phyloP scores from a whole-genome alignment of 1,140 invertebrate species.

The Sipha flava region DNA sequence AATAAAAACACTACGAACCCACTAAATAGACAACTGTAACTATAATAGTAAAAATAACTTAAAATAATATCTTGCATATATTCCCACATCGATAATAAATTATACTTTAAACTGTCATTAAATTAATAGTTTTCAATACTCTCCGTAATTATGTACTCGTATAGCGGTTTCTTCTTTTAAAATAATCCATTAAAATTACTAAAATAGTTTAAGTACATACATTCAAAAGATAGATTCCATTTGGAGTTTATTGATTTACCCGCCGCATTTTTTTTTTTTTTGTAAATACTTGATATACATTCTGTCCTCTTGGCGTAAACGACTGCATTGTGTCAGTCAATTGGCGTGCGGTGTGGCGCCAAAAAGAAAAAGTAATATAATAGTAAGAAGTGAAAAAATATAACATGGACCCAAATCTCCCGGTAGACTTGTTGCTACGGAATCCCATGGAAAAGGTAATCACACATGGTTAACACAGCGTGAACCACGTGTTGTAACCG shows the following conservation, averaged over 20 bases:
- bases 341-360: not conserved
- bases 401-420: not conserved
- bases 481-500: slow-evolving; percentile 14
- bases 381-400: not conserved
- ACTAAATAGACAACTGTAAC: too few species aligned
- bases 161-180: too few species aligned
- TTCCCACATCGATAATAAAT: too few species aligned
- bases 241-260: not conserved
- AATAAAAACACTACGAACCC: too few species aligned
- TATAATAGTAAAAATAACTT: too few species aligned
- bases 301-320: not conserved
- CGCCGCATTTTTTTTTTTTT: not conserved
- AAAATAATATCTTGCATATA: too few species aligned
- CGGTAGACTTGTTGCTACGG: not conserved
- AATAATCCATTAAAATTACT: too few species aligned
- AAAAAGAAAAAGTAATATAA: not conserved
- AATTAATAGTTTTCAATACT: too few species aligned
- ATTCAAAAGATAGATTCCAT: too few species aligned
- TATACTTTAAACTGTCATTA: too few species aligned
- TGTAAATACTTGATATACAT: not conserved
- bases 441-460: not conserved
- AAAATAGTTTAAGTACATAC: too few species aligned
- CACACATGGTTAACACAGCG: not conserved
- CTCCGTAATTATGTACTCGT: too few species aligned
- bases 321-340: not conserved